These are phyloP conservation scores for Trachelus troglodyta DNA, from an alignment of 2,888 invertebrate species.

Conservation along the genomic window DNA sequence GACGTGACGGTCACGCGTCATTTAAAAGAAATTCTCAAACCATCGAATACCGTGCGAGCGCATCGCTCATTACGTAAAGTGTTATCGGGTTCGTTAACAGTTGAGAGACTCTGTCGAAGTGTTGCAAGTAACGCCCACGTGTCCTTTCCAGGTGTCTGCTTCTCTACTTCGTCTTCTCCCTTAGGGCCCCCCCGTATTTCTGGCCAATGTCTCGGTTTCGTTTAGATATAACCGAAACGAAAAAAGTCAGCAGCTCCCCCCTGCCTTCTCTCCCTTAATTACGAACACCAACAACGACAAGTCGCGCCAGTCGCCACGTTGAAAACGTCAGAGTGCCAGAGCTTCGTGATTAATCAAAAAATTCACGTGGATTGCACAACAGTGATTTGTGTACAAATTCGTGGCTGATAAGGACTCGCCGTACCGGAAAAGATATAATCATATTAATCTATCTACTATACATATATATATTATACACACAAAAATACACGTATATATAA, in stretches of 20 bases:
- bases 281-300: neutral
- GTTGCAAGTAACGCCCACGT: slow-evolving; percentile 29
- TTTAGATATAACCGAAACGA: neutral
- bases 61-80: neutral
- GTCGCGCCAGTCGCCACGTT: neutral
- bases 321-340: neutral
- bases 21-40: neutral
- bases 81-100: neutral
- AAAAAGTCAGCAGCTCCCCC: neutral
- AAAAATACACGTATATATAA: too few relatives aligned
- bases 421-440: neutral
- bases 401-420: neutral
- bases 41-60: neutral
- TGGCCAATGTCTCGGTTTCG: slow-evolving; percentile 13
- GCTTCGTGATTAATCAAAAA: neutral
- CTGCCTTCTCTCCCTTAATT: too few relatives aligned
- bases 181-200: slow-evolving; percentile 1
- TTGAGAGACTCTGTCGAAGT: slow-evolving; percentile 23
- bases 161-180: neutral
- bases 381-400: slow-evolving; percentile 3
- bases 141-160: slow-evolving; percentile 8
- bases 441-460: too few relatives aligned
- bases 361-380: neutral
- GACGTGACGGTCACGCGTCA: neutral
- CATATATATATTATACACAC: too few relatives aligned